A percentile compares a stretch with the other conserved stretches of the same genome.
Conservation (phyloP, 2,888 invertebrate species). For the Dryocosmus kuriphilus region DNA sequence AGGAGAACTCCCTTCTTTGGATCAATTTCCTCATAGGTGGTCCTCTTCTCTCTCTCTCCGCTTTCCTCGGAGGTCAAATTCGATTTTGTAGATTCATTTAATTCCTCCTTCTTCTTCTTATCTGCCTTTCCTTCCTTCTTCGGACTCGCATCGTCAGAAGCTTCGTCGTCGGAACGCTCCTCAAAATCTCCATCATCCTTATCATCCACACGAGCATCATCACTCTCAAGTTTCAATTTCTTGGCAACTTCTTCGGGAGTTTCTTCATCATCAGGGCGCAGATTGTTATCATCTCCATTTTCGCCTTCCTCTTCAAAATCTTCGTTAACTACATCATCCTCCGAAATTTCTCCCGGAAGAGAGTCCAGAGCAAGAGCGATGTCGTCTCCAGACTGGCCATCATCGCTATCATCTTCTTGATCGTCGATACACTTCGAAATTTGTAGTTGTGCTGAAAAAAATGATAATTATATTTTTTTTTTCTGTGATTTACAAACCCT, state of each 20-base stretch:
- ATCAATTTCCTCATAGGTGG: conserved; percentile 82
- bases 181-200: conserved; percentile 53
- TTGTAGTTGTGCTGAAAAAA: neutral
- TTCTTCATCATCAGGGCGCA: conserved; percentile 52
- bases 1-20: conserved; percentile 85
- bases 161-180: conserved; percentile 50
- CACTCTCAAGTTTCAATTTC: conserved; percentile 51
- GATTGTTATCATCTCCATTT: conserved; percentile 54
- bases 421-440: conserved; percentile 59
- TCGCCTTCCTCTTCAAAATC: conserved; percentile 56
- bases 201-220: conserved; percentile 33
- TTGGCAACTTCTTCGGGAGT: conserved; percentile 42
- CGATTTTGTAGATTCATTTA: conserved; percentile 16
- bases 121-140: conserved; percentile 42
- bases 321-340: conserved; percentile 65
- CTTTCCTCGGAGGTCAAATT: conserved; percentile 49
- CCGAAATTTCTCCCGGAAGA: conserved; percentile 62
- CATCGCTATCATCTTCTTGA: conserved; percentile 57
- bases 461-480: too few relatives aligned
- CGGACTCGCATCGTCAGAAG: conserved; percentile 48
- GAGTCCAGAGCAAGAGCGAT: conserved; percentile 58
- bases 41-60: conserved; percentile 75
- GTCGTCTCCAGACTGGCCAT: conserved; percentile 45
- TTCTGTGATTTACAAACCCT: too few relatives aligned
- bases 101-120: conserved; percentile 33